Percentiles rank a stretch among this genome's conserved stretches.
Evolutionary conservation across 2,797 vertebrate species (phyloP).

Genomic region (Catostomus latipinnis): DNA sequence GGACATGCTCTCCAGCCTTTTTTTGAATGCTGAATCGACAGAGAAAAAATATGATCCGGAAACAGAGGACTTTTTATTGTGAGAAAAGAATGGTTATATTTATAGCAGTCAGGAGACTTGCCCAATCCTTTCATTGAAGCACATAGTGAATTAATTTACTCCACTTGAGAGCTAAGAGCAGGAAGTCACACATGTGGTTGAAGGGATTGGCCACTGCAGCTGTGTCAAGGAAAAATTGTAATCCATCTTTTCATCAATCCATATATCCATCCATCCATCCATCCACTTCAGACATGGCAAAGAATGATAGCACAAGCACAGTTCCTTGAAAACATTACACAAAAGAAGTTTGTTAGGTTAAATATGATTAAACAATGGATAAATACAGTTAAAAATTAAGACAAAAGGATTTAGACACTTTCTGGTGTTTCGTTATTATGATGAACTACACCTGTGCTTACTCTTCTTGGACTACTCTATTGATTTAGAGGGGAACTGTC

Average conservation of each 20-base stretch:
- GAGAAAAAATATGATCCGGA: conserved; percentile 31
- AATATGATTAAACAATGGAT: too few species aligned
- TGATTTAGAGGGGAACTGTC: too few species aligned
- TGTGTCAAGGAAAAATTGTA: not conserved
- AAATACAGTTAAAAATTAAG: too few species aligned
- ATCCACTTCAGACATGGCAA: not conserved
- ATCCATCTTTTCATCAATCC: not conserved
- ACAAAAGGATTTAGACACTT: too few species aligned
- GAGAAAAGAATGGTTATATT: conserved; percentile 32
- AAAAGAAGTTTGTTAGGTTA: too few species aligned
- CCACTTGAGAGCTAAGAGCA: conserved; percentile 19
- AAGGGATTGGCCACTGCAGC: conserved; percentile 2
- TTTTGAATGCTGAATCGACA: conserved; percentile 37
- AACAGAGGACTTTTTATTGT: conserved; percentile 27
- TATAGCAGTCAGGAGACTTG: conserved; percentile 28
- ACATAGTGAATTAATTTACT: conserved; percentile 19
- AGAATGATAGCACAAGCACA: too few species aligned
- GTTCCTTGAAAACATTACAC: too few species aligned
- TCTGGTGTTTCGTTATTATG: too few species aligned
- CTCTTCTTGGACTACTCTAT: too few species aligned
- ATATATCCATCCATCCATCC: not conserved
- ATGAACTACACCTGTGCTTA: too few species aligned
- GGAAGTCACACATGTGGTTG: conserved; percentile 24
- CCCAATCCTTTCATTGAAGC: conserved; percentile 25
- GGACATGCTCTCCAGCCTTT: conserved; percentile 27